A percentile compares a stretch with the other conserved stretches of the same genome.
Evolutionary conservation across 2,888 invertebrate species (phyloP).

Genomic region (Pinctada fucata): DNA sequence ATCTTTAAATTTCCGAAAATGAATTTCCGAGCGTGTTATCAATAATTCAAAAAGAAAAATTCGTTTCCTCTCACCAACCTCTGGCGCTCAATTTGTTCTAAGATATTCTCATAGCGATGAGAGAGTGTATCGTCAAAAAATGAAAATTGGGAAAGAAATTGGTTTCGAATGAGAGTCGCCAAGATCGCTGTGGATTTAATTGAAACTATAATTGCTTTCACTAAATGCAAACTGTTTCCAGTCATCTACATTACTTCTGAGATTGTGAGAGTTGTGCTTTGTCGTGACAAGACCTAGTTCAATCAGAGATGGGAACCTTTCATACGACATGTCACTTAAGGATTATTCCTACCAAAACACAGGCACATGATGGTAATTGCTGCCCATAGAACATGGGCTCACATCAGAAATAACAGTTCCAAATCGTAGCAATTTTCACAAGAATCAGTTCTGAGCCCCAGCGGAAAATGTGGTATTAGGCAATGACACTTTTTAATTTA

Average conservation of each 20-base stretch:
- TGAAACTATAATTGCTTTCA: conserved; percentile 1
- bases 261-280: background rate
- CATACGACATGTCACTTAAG: background rate
- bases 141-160: conserved; percentile 10
- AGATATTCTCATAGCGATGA: too few species aligned
- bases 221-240: background rate
- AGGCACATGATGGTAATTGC: conserved; percentile 4
- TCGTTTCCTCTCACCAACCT: too few species aligned
- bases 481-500: conserved; percentile 55
- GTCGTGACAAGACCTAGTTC: background rate
- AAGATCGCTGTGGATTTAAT: background rate
- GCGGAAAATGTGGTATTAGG: conserved; percentile 51
- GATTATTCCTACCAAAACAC: background rate
- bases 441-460: conserved; percentile 53
- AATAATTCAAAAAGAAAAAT: too few species aligned
- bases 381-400: background rate
- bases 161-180: conserved; percentile 8
- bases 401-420: conserved; percentile 22
- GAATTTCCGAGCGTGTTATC: too few species aligned
- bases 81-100: too few species aligned
- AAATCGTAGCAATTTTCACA: conserved; percentile 51
- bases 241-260: background rate
- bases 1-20: too few species aligned
- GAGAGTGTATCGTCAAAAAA: too few species aligned
- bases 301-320: background rate